A percentile compares a stretch with the other conserved stretches of the same genome.
These are phyloP conservation scores for Nymphalis c-album DNA, from an alignment of 2,888 invertebrate species.

Conservation along the genomic window DNA sequence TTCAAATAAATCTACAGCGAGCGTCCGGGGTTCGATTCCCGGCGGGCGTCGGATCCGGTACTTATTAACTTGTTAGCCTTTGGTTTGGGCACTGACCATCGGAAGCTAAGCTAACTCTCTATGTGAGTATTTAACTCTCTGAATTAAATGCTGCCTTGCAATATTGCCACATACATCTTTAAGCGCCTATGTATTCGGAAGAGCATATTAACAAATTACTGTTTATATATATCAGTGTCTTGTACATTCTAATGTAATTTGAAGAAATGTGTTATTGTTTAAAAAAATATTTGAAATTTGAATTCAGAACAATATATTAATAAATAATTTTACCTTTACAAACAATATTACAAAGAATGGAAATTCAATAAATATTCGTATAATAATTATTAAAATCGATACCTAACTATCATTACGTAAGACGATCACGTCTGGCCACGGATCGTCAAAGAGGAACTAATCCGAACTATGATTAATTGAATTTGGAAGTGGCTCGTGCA, in stretches of 20 bases:
- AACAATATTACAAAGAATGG: conserved; percentile 32
- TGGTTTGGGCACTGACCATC: conserved; percentile 59
- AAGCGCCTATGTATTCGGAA: too few relatives aligned
- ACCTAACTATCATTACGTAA: conserved; percentile 51
- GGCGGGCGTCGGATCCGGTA: conserved; percentile 58
- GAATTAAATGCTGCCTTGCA: conserved; percentile 42
- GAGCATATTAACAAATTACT: too few relatives aligned
- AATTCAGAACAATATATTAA: not conserved
- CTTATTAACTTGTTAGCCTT: conserved; percentile 61
- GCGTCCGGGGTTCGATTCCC: conserved; percentile 73
- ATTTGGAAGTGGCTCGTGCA: conserved; percentile 69
- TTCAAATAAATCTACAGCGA: conserved; percentile 76
- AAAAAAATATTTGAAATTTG: not conserved
- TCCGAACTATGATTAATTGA: conserved; percentile 78
- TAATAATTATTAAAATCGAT: conserved; percentile 37
- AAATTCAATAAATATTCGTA: not conserved
- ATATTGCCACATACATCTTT: not conserved
- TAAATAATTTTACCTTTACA: not conserved
- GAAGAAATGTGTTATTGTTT: not conserved
- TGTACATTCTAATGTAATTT: not conserved
- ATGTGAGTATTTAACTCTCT: conserved; percentile 14
- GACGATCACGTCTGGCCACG: conserved; percentile 66
- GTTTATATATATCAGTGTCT: not conserved
- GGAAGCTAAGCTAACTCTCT: conserved; percentile 44
- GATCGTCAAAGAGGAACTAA: conserved; percentile 75